Conservation (phyloP, 2,113 vertebrate genomes). For the Rhinoderma darwinii region DNA sequence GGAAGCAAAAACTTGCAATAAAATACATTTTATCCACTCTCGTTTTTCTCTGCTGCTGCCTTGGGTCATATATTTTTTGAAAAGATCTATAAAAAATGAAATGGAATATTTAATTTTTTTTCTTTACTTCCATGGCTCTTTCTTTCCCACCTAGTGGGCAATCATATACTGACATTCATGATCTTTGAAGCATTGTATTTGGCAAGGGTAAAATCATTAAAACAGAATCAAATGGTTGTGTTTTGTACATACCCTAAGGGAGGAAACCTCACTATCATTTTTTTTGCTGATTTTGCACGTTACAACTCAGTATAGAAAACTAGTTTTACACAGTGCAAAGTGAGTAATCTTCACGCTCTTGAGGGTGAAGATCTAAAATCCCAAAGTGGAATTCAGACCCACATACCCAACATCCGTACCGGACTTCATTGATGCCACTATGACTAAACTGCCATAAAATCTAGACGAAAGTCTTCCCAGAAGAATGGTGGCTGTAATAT, state of each 20-base stretch:
- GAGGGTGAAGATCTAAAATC: no score
- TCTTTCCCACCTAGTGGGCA: slow-evolving; percentile 16
- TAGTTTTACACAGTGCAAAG: no score
- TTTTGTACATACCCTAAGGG: background rate
- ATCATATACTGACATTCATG: slow-evolving; percentile 15
- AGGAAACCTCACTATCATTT: background rate
- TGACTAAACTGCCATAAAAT: no score
- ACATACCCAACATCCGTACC: no score
- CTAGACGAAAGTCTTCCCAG: no score
- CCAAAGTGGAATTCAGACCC: no score
- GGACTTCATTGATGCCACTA: no score
- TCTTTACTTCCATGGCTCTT: background rate
- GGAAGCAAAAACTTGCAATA: slow-evolving; percentile 73
- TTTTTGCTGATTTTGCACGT: no score
- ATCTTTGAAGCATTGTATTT: background rate
- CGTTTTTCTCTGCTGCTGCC: slow-evolving; percentile 22
- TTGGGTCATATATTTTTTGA: slow-evolving; percentile 31
- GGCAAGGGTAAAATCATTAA: background rate
- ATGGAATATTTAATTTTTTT: slow-evolving; percentile 46
- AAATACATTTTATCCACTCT: slow-evolving; percentile 66
- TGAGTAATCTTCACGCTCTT: no score
- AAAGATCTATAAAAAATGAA: slow-evolving; percentile 46
- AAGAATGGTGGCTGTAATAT: no score
- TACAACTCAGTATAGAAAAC: no score
- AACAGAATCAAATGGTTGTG: background rate